Evolutionary conservation across 2,888 invertebrate genomes (phyloP).

Genomic region (Epirrhoe tristata): DNA sequence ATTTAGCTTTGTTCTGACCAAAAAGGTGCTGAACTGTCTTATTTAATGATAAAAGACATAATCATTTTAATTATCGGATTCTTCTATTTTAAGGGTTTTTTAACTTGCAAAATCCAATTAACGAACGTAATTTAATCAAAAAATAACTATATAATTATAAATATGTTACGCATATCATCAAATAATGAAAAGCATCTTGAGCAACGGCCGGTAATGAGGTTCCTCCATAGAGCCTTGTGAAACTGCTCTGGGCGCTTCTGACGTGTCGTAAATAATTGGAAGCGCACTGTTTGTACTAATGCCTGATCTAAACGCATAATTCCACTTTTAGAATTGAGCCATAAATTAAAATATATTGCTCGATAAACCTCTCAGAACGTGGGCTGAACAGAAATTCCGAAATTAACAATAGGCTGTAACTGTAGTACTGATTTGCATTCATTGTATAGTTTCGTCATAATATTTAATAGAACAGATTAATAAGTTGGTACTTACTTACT

Average conservation of each 20-base stretch:
- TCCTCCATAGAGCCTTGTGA: conserved; percentile 64
- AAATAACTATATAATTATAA: conserved; percentile 12
- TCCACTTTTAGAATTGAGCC: conserved; percentile 72
- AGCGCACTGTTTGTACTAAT: conserved; percentile 75
- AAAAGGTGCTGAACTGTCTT: no score
- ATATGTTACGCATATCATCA: conserved; percentile 51
- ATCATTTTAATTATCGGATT: no score
- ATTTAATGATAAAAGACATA: no score
- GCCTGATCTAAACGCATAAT: conserved; percentile 69
- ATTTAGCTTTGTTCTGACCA: no score
- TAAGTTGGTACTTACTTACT: not conserved
- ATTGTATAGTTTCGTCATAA: conserved; percentile 20
- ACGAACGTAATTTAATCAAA: no score
- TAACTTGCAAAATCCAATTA: no score
- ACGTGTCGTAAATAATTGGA: conserved; percentile 75
- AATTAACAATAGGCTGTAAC: conserved; percentile 27
- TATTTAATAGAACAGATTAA: not conserved
- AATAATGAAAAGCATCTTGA: conserved; percentile 64
- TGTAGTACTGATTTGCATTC: conserved; percentile 31
- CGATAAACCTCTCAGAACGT: conserved; percentile 49
- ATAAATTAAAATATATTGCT: conserved; percentile 58
- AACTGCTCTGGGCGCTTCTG: conserved; percentile 63
- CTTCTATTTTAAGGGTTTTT: no score
- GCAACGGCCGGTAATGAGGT: conserved; percentile 61
- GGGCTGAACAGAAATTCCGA: conserved; percentile 51